phyloP scores from a whole-genome alignment of 64 coral and sea anemone species.

The Exaiptasia diaphana region DNA sequence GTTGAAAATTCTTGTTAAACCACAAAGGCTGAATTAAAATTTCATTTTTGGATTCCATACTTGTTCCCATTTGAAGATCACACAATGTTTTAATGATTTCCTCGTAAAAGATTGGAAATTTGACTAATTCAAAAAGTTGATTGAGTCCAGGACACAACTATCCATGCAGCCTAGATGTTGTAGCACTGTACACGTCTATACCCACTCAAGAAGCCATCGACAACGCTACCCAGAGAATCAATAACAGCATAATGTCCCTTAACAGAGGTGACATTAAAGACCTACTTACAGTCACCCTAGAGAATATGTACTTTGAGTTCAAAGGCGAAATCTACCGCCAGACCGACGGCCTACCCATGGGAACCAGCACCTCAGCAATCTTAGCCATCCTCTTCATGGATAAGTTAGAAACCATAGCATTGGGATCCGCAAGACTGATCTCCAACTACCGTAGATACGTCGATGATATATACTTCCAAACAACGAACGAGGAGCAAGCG shows the following conservation, averaged over 20 bases:
- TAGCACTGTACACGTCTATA: not conserved
- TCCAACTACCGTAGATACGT: conserved; percentile 1
- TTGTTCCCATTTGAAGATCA: too few relatives aligned
- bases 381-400: conserved; percentile 7
- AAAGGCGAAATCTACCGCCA: not conserved
- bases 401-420: not conserved
- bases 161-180: conserved; percentile 6
- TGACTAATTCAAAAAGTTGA: too few relatives aligned
- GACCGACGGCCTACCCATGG: not conserved
- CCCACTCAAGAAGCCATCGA: not conserved
- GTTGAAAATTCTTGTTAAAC: too few relatives aligned
- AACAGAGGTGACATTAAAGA: not conserved
- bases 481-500: not conserved
- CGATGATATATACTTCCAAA: conserved; percentile 31
- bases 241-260: not conserved
- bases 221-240: not conserved
- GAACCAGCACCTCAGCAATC: not conserved
- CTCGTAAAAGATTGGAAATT: too few relatives aligned
- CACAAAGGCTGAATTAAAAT: too few relatives aligned
- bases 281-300: not conserved
- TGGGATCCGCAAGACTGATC: not conserved
- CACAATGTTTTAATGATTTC: too few relatives aligned
- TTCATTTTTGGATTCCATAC: too few relatives aligned
- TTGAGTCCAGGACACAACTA: too few relatives aligned
- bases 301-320: not conserved